These are phyloP conservation scores for Micromesistius poutassou DNA, from an alignment of 2,797 vertebrate genomes.

Conservation along the genomic window DNA sequence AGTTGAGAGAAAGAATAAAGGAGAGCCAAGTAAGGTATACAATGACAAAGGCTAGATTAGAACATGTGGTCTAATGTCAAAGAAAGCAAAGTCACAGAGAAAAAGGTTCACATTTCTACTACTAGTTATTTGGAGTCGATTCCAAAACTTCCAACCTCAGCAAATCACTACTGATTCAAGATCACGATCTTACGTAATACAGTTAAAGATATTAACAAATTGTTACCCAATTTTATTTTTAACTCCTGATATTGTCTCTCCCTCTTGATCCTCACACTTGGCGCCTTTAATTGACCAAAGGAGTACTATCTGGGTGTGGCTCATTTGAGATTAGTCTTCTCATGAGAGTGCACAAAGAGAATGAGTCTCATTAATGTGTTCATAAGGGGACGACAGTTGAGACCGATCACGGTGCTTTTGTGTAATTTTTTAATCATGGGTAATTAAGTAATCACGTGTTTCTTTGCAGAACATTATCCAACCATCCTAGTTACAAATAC, in stretches of 20 bases:
- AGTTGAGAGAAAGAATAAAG: background rate
- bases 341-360: conserved; percentile 59
- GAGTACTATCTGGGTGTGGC: conserved; percentile 40
- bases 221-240: no score
- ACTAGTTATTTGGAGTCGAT: no score
- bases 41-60: background rate
- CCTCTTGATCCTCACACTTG: conserved; percentile 17
- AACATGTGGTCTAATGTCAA: background rate
- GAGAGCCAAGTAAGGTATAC: background rate
- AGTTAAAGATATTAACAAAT: background rate
- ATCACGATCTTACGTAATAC: background rate
- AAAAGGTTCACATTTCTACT: background rate
- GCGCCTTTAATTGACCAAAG: conserved; percentile 55
- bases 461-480: no score
- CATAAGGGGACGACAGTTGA: conserved; percentile 52
- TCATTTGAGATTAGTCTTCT: conserved; percentile 69
- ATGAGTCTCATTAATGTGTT: conserved; percentile 56
- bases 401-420: conserved; percentile 12
- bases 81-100: background rate
- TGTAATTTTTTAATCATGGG: no score
- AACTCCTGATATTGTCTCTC: no score
- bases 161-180: background rate
- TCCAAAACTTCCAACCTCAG: no score
- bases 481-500: no score
- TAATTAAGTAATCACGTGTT: no score